phyloP scores from a whole-genome alignment of 2,888 invertebrate genomes.

The Eucera pruinosa region DNA sequence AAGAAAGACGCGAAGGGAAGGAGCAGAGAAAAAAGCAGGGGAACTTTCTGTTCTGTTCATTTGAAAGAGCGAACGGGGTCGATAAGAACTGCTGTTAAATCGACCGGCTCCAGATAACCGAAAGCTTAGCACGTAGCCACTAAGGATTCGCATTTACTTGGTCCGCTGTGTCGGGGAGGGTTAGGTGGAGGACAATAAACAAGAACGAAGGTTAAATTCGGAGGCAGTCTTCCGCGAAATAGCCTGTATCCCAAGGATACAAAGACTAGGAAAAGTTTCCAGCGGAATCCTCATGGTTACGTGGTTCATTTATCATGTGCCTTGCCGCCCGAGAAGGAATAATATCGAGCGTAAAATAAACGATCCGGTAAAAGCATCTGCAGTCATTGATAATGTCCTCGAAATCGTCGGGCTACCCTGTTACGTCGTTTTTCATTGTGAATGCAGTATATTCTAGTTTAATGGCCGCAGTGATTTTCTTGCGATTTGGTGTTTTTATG shows the following conservation, averaged over 20 bases:
- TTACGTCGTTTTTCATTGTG: neutral
- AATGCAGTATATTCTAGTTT: neutral
- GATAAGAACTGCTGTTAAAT: constrained; percentile 54
- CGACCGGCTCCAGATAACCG: constrained; percentile 49
- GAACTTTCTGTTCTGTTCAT: constrained; percentile 38
- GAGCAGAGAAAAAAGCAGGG: neutral
- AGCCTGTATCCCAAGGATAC: constrained; percentile 48
- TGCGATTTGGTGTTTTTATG: neutral
- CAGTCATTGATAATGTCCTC: constrained; percentile 10
- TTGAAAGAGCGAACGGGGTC: constrained; percentile 30
- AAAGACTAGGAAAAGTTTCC: constrained; percentile 30
- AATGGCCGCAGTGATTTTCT: neutral
- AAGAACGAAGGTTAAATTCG: constrained; percentile 64
- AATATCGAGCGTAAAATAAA: constrained; percentile 33
- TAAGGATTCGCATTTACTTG: constrained; percentile 58
- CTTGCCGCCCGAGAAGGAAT: constrained; percentile 10
- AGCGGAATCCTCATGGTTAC: constrained; percentile 19
- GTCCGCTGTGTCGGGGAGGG: constrained; percentile 22
- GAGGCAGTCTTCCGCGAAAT: constrained; percentile 66
- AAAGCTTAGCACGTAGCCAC: constrained; percentile 56
- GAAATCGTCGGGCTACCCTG: constrained; percentile 13
- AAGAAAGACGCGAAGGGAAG: too few relatives aligned
- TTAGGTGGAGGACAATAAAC: constrained; percentile 61
- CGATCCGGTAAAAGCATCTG: constrained; percentile 23
- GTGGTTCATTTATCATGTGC: constrained; percentile 47